phyloP scores from a whole-genome alignment of 2,113 vertebrate species.

The Oriolus oriolus region DNA sequence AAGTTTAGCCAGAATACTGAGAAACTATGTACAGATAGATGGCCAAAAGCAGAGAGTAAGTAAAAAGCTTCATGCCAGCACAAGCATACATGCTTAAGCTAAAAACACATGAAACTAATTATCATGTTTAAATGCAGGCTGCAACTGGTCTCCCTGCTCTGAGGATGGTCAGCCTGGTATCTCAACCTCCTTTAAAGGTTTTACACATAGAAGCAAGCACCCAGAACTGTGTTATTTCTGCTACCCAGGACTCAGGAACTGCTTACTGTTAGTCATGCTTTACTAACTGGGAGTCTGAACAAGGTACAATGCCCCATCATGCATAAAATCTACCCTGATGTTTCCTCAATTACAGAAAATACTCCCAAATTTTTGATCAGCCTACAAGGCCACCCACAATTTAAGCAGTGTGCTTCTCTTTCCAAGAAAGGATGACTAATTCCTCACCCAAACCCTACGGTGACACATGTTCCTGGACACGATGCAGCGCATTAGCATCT shows the following conservation, averaged over 20 bases:
- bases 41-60: conserved; percentile 7
- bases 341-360: not conserved
- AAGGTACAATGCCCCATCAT: not conserved
- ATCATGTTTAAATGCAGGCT: conserved; percentile 18
- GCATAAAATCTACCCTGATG: not conserved
- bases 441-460: not conserved
- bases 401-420: not conserved
- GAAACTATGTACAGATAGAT: not conserved
- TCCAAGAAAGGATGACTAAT: not conserved
- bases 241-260: not conserved
- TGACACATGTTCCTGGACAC: not conserved
- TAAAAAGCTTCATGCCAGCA: conserved; percentile 39
- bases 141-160: conserved; percentile 21
- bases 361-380: not conserved
- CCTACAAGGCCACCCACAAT: not conserved
- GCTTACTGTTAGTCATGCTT: conserved; percentile 13
- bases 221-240: not conserved
- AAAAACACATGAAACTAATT: conserved; percentile 19
- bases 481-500: not conserved
- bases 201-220: not conserved
- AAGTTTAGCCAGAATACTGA: not conserved
- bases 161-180: not conserved
- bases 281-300: not conserved
- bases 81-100: conserved; percentile 45
- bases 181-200: not conserved